These are phyloP conservation scores for Andrena bicolor DNA, from an alignment of 2,888 invertebrate genomes.

Conservation along the genomic window DNA sequence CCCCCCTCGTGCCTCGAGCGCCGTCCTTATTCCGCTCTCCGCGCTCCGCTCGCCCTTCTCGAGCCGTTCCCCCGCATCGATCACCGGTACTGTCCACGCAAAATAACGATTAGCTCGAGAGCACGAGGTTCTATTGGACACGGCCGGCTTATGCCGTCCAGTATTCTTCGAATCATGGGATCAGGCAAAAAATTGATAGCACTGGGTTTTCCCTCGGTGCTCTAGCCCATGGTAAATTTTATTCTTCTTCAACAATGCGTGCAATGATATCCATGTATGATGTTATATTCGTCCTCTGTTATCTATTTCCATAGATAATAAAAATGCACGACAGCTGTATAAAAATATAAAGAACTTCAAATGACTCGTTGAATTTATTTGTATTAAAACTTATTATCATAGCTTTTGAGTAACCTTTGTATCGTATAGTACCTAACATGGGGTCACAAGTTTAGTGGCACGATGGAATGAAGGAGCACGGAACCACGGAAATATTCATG, in stretches of 20 bases:
- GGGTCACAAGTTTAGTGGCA: not conserved
- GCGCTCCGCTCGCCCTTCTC: constrained; percentile 68
- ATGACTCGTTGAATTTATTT: not conserved
- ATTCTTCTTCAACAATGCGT: too few species aligned
- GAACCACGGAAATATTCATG: constrained; percentile 7
- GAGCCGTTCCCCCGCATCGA: constrained; percentile 70
- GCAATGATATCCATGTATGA: too few species aligned
- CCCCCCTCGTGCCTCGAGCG: constrained; percentile 68
- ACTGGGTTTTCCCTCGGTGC: not conserved
- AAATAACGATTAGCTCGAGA: constrained; percentile 74
- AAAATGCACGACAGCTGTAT: too few species aligned
- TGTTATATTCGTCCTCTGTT: too few species aligned
- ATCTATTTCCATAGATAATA: too few species aligned
- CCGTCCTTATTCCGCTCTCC: constrained; percentile 69
- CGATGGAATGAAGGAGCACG: not conserved
- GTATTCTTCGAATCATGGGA: constrained; percentile 44
- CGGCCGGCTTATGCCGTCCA: constrained; percentile 46
- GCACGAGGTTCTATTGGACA: constrained; percentile 66
- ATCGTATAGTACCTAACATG: not conserved
- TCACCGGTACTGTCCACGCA: constrained; percentile 75
- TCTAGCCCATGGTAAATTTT: not conserved
- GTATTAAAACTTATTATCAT: not conserved
- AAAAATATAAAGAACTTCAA: too few species aligned
- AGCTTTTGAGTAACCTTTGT: too few species aligned
- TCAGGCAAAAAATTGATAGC: constrained; percentile 37